phyloP scores from a whole-genome alignment of 2,113 vertebrate genomes.

The Notechis scutatus region DNA sequence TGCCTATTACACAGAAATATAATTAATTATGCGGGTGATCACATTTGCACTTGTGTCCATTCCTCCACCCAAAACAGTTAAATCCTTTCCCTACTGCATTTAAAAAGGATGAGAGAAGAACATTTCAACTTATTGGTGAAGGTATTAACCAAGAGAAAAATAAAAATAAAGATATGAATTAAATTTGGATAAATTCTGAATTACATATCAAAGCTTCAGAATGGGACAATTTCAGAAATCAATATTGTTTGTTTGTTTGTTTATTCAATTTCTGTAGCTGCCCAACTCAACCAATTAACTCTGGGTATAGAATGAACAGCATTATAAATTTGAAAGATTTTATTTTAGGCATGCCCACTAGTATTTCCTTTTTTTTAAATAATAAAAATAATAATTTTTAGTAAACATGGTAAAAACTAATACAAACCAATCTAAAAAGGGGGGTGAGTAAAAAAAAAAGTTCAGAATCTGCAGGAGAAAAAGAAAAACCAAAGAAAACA shows the following conservation, averaged over 20 bases:
- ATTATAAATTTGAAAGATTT: background rate
- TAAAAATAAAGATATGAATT: background rate
- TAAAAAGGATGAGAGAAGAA: background rate
- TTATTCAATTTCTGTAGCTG: background rate
- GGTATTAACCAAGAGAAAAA: background rate
- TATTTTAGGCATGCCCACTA: background rate
- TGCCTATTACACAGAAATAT: background rate
- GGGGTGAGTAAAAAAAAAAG: background rate
- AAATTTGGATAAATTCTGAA: background rate
- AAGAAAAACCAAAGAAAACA: background rate
- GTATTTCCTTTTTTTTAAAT: background rate
- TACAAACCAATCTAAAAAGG: background rate
- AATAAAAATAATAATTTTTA: background rate
- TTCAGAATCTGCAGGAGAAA: background rate
- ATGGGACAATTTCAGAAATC: background rate
- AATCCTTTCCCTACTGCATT: background rate
- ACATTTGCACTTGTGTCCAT: background rate
- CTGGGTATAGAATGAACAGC: background rate
- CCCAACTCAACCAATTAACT: too few relatives aligned
- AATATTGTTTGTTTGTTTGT: background rate
- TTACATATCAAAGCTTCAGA: background rate
- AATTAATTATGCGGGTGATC: background rate
- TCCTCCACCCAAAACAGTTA: background rate
- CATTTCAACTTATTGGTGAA: background rate
- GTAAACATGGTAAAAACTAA: background rate